These are phyloP conservation scores for Thyatira batis DNA, from an alignment of 2,888 invertebrate species.

Conservation along the genomic window DNA sequence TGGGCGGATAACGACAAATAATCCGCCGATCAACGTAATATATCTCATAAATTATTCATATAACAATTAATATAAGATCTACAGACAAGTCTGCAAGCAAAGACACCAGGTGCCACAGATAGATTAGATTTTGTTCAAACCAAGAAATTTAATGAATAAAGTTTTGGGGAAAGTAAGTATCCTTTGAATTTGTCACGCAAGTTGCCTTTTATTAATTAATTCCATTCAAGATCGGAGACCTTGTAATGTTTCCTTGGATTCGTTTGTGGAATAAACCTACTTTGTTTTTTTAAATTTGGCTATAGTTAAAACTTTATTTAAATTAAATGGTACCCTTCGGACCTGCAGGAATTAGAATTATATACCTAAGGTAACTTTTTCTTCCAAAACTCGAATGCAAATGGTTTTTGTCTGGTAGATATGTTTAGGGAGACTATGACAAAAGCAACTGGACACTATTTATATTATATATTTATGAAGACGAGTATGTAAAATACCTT, in stretches of 20 bases:
- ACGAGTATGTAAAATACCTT: no score
- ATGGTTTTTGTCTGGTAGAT: no score
- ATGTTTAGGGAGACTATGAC: no score
- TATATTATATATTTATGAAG: no score
- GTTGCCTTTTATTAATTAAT: conserved; percentile 6
- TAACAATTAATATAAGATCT: conserved; percentile 49
- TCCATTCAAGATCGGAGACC: not conserved
- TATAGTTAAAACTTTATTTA: no score
- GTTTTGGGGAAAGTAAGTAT: conserved; percentile 38
- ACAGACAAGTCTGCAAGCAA: conserved; percentile 25
- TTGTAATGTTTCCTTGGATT: not conserved
- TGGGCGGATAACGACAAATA: conserved; percentile 64
- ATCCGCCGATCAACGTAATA: conserved; percentile 59
- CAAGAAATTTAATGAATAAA: conserved; percentile 57
- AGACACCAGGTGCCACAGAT: conserved; percentile 52
- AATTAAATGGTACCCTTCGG: no score
- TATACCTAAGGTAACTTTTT: no score
- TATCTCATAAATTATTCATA: conserved; percentile 70
- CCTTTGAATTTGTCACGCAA: conserved; percentile 15
- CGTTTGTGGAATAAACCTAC: no score
- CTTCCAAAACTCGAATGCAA: no score
- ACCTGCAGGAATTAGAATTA: no score
- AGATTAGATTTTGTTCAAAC: conserved; percentile 41
- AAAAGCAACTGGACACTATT: no score
- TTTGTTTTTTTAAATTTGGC: no score